A percentile compares a stretch with the other conserved stretches of the same genome.
phyloP scores from a whole-genome alignment of 2,888 invertebrate species.

The Eupeodes latifasciatus region DNA sequence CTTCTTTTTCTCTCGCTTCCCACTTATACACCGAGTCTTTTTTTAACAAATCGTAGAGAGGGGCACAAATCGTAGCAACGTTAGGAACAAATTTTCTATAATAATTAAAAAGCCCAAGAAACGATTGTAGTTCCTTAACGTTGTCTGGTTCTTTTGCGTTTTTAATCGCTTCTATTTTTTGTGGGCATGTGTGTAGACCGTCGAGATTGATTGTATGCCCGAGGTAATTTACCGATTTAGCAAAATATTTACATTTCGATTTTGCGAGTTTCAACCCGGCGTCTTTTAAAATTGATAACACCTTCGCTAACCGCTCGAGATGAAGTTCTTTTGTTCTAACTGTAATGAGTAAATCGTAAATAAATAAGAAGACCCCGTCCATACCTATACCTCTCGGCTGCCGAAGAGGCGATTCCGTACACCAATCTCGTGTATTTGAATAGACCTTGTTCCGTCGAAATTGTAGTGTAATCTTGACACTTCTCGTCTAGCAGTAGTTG shows the following conservation, averaged over 20 bases:
- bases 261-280: conserved; percentile 12
- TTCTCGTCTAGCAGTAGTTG: conserved; percentile 76
- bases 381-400: too few relatives aligned
- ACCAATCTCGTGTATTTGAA: conserved; percentile 71
- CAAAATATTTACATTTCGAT: conserved; percentile 6
- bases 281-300: conserved; percentile 17
- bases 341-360: conserved; percentile 5
- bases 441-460: conserved; percentile 68
- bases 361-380: neutral
- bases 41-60: neutral
- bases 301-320: too few relatives aligned
- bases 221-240: neutral
- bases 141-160: too few relatives aligned
- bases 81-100: neutral
- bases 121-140: neutral
- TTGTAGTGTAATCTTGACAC: conserved; percentile 25
- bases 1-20: conserved; percentile 18
- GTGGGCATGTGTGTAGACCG: neutral
- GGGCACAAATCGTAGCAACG: neutral
- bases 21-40: neutral
- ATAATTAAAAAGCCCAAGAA: neutral
- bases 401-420: conserved; percentile 80
- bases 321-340: neutral
- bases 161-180: neutral
- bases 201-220: conserved; percentile 5